Percentiles rank a stretch among this genome's conserved stretches.
Evolutionary conservation across 2,797 vertebrate species (phyloP).

Genomic region (Coluber constrictor): DNA sequence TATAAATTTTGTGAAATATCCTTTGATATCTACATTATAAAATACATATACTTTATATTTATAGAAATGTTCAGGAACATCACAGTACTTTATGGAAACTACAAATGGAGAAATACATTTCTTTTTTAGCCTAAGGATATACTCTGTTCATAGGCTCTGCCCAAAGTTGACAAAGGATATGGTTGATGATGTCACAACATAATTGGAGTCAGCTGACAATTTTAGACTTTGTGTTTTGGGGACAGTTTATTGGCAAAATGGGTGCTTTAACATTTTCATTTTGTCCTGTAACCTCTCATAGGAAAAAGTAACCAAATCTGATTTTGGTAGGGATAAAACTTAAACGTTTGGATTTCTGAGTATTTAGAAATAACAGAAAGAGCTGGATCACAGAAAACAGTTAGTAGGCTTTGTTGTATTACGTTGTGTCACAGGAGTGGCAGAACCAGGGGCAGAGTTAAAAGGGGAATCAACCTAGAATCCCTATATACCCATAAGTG

Average conservation of each 20-base stretch:
- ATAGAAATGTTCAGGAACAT: neutral
- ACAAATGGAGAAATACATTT: neutral
- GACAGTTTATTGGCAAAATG: neutral
- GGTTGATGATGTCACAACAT: neutral
- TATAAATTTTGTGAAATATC: neutral
- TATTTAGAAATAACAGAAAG: neutral
- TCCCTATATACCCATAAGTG: no score
- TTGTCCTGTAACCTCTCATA: neutral
- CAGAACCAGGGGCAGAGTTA: neutral
- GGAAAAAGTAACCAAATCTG: neutral
- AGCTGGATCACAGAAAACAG: neutral
- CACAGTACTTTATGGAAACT: neutral
- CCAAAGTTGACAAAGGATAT: neutral
- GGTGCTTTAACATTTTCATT: neutral
- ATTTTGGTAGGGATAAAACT: neutral
- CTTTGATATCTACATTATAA: neutral
- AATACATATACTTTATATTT: neutral
- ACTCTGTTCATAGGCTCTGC: neutral
- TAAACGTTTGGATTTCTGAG: neutral
- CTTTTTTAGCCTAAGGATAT: neutral
- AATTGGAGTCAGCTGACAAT: neutral
- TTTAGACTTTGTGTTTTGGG: neutral
- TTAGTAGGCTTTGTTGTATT: neutral
- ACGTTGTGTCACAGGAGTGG: neutral
- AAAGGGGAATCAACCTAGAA: neutral